Percentiles rank a stretch among this genome's conserved stretches.
Conservation (phyloP, 2,113 vertebrate species). For the Pardalotus punctatus region DNA sequence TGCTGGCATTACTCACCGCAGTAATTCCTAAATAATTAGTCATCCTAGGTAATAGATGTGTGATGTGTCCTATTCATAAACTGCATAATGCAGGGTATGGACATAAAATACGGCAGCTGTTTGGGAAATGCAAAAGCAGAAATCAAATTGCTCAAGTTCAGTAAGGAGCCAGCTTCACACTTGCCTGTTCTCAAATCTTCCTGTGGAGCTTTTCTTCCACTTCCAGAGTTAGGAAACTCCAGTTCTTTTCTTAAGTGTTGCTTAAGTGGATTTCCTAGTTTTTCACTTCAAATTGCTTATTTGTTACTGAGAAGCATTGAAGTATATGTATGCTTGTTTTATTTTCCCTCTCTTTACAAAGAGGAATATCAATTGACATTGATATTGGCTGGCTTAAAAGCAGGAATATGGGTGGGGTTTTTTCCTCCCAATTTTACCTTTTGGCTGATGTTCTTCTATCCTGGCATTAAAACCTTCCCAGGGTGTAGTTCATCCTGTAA, state of each 20-base stretch:
- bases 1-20: not conserved
- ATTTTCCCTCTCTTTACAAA: not conserved
- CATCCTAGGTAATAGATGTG: not conserved
- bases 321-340: not conserved
- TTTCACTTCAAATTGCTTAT: not conserved
- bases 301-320: not conserved
- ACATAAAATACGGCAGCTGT: not conserved
- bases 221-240: not conserved
- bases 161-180: not conserved
- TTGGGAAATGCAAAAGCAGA: not conserved
- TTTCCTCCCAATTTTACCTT: not conserved
- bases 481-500: not conserved
- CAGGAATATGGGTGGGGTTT: not conserved
- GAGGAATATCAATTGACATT: not conserved
- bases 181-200: not conserved
- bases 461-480: not conserved
- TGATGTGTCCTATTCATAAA: not conserved
- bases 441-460: not conserved
- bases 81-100: not conserved
- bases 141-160: not conserved
- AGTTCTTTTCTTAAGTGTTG: not conserved
- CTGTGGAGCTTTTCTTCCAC: not conserved
- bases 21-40: constrained; percentile 21
- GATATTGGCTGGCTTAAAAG: not conserved
- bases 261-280: not conserved